These are phyloP conservation scores for Paratilapia polleni DNA, from an alignment of 2,113 vertebrate species.

Conservation along the genomic window DNA sequence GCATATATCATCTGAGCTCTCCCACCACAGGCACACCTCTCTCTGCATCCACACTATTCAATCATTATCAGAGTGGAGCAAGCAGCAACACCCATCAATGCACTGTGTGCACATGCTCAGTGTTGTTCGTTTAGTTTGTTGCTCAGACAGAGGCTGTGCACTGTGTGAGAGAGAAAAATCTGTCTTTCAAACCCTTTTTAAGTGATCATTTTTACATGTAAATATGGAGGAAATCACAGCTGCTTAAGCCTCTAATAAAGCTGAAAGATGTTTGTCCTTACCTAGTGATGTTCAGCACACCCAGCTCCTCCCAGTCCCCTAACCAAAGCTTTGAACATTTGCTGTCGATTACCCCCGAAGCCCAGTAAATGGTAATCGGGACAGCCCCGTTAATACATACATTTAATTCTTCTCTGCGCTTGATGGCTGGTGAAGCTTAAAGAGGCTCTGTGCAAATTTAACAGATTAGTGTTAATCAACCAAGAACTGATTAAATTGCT, in stretches of 20 bases:
- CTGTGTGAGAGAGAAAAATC: not conserved
- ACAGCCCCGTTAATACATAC: not conserved
- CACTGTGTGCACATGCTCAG: not conserved
- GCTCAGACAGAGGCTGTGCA: not conserved
- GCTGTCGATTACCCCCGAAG: not conserved
- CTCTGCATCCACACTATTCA: not conserved
- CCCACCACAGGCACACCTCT: not conserved
- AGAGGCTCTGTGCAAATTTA: constrained; percentile 6
- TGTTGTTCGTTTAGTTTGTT: not conserved
- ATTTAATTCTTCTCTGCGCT: not conserved
- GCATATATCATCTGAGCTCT: not conserved
- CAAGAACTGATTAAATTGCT: not conserved
- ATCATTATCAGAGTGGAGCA: not conserved
- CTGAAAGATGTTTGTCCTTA: not conserved
- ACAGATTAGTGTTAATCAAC: constrained; percentile 8
- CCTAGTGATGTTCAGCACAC: not conserved
- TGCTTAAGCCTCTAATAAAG: not conserved
- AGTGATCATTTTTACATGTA: not conserved
- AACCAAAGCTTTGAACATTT: not conserved
- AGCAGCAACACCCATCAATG: not conserved
- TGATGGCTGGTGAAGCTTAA: not conserved
- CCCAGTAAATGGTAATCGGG: not conserved
- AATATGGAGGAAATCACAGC: not conserved
- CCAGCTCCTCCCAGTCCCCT: not conserved
- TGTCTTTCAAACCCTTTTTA: no score